These are phyloP conservation scores for Alfaro cultratus DNA, from an alignment of 2,797 vertebrate genomes.

Conservation along the genomic window DNA sequence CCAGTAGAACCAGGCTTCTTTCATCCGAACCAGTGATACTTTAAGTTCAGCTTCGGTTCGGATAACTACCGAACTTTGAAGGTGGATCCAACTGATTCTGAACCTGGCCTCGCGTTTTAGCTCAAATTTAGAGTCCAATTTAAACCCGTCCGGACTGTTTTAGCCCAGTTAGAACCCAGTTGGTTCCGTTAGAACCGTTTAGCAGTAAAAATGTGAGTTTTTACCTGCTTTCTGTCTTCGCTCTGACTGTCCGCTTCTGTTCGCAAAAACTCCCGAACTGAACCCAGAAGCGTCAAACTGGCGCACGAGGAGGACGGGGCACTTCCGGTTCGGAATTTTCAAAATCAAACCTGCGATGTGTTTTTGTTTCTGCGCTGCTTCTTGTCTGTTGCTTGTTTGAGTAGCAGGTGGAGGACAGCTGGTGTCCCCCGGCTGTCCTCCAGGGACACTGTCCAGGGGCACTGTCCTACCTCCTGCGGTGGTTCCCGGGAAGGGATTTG, in stretches of 20 bases:
- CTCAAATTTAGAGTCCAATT: background rate
- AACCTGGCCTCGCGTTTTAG: background rate
- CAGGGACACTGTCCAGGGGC: background rate
- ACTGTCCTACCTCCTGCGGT: background rate
- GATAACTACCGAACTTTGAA: background rate
- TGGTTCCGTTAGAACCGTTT: background rate
- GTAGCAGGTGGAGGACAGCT: background rate
- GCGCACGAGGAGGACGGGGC: fast-evolving
- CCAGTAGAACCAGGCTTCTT: background rate
- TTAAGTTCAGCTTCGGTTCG: background rate
- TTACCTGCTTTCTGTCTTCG: slow-evolving; percentile 30
- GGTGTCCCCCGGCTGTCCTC: background rate
- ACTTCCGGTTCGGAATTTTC: slow-evolving; percentile 30
- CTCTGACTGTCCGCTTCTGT: background rate
- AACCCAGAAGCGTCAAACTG: background rate
- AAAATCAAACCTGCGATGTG: slow-evolving; percentile 13
- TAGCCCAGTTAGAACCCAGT: background rate
- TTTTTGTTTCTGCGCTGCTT: background rate
- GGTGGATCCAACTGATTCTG: background rate
- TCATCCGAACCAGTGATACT: background rate
- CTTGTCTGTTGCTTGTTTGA: background rate
- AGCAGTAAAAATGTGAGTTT: slow-evolving; percentile 7
- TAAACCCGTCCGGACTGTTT: background rate
- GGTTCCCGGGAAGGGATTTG: background rate
- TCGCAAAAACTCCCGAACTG: slow-evolving; percentile 4